phyloP scores from a whole-genome alignment of 2,797 vertebrate genomes.

The Enteromius afrohamiltoni region DNA sequence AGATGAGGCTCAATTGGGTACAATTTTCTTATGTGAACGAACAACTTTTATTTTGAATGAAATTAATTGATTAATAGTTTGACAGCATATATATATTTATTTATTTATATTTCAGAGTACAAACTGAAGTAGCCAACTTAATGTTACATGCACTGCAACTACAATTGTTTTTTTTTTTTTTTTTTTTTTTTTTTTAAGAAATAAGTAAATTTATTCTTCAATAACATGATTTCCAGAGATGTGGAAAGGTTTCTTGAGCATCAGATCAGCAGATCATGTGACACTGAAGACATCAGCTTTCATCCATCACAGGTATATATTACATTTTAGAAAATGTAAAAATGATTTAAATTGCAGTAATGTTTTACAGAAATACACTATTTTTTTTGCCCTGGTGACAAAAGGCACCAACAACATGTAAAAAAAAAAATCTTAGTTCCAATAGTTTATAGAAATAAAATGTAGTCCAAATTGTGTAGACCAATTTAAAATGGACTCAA shows the following conservation, averaged over 20 bases:
- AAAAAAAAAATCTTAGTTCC: neutral
- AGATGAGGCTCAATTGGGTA: neutral
- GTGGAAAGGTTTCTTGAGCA: neutral
- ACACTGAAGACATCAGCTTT: neutral
- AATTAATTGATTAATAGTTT: too few species aligned
- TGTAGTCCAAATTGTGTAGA: neutral
- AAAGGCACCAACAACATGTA: neutral
- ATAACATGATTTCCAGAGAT: neutral
- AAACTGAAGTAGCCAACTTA: too few species aligned
- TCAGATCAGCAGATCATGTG: neutral
- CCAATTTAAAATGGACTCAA: neutral
- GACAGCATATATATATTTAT: too few species aligned
- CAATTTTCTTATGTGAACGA: neutral
- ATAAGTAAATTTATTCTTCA: too few species aligned
- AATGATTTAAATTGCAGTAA: neutral
- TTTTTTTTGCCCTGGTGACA: neutral
- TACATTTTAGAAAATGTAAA: neutral
- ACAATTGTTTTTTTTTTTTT: too few species aligned
- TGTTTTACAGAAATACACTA: neutral
- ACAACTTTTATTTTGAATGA: too few species aligned
- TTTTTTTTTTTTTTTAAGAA: too few species aligned
- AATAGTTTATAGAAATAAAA: neutral
- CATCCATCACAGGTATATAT: neutral
- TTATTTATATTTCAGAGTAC: too few species aligned
- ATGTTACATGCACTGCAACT: too few species aligned